Evolutionary conservation across 1,140 invertebrate genomes (phyloP), one percentile per base, ranked within the genome.

Genomic region (Temnothorax longispinosus): DNA sequence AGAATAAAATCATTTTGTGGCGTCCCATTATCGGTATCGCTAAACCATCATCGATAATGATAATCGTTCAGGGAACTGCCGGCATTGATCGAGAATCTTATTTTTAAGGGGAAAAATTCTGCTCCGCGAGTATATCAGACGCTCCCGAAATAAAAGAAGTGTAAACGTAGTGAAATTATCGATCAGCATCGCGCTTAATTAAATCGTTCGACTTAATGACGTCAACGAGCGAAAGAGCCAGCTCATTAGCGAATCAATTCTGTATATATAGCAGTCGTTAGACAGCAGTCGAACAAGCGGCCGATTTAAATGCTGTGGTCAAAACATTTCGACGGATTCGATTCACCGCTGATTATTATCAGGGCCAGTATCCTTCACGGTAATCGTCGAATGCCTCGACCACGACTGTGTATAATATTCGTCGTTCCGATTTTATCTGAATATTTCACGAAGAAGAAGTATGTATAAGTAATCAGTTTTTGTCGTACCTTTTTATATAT

Each of bases 161-260:
- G 21, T 47, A 27, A 18, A 78, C 3, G 32, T n/a, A 41, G 1
- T 41, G 50, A 71, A 56, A 81, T 56, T 71, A 81, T 60, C 32
- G 65, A 78, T 32, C 50, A 44, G 21, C 13, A 41, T 85, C 72
- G 27, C 78, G 78, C 50, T 82, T 84, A 84, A 87, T 87, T 84
- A 84, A 87, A 84, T 54, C 67, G 67, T 74, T 72, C 21, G 11
- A 6, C 41, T 64, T 38, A 74, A 82, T 47, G 74, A 58, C 62
- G 44, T 65, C 62, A 64, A 76, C 62, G 62, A 75, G 62, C 54
- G 81, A 54, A 60, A n/a, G 3, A 21, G 32, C 18, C 38, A 21
- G 27, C 71, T 84, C 50, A 58, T 87, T 87, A 75, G 50, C n/a
- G 52, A 38, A 71, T 32, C 10, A 56, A 54, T 62, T 62, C 44